Evolutionary conservation across 1,140 invertebrate genomes (phyloP).

Genomic region (Cyclargus thomasi): DNA sequence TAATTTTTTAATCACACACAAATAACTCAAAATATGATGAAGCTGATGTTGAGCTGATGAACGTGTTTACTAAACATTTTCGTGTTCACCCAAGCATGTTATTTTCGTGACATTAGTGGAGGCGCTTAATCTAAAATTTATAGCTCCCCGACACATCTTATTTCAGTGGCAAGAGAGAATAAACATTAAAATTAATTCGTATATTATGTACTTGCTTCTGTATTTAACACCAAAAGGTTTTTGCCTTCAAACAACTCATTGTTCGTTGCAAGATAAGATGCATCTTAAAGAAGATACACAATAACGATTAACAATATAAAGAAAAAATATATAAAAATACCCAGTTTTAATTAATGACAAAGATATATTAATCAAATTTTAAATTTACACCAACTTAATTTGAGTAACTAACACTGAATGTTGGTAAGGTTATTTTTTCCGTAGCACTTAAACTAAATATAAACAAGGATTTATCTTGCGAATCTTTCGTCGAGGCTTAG

Average conservation of each 20-base stretch:
- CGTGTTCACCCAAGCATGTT: too few relatives aligned
- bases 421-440: not conserved
- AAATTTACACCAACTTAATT: too few relatives aligned
- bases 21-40: too few relatives aligned
- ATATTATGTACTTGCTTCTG: not conserved
- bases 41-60: too few relatives aligned
- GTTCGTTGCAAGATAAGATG: constrained; percentile 3
- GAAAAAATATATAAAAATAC: not conserved
- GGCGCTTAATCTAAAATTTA: not conserved
- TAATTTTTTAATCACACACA: too few relatives aligned
- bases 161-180: not conserved
- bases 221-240: too few relatives aligned
- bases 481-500: not conserved
- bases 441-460: not conserved
- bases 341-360: not conserved
- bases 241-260: not conserved
- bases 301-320: constrained; percentile 8
- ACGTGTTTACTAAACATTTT: too few relatives aligned
- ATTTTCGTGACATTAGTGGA: not conserved
- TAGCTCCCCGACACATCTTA: not conserved
- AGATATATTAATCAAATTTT: not conserved
- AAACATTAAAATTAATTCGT: not conserved
- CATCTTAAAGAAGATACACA: not conserved
- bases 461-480: not conserved
- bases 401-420: too few relatives aligned